These are phyloP conservation scores for Thecophora atra DNA, from an alignment of 2,888 invertebrate genomes.

Conservation along the genomic window DNA sequence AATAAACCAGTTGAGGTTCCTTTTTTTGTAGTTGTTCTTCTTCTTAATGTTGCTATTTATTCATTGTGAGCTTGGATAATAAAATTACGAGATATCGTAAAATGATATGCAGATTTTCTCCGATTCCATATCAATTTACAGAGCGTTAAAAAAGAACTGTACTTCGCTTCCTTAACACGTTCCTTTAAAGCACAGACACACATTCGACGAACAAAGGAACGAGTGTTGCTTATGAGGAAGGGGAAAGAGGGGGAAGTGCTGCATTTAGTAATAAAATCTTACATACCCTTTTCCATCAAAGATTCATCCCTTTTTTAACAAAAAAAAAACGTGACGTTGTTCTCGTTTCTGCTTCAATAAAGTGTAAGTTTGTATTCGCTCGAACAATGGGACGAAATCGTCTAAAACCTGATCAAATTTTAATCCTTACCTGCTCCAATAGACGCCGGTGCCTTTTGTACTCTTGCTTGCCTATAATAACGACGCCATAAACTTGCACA, in stretches of 20 bases:
- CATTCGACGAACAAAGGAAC: slow-evolving; percentile 1
- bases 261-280: background rate
- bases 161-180: background rate
- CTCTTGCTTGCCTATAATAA: background rate
- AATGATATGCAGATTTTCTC: background rate
- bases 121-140: slow-evolving; percentile 8
- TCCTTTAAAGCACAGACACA: slow-evolving; percentile 14
- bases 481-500: background rate
- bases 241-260: background rate
- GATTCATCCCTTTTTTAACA: background rate
- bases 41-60: too few species aligned
- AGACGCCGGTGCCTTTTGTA: background rate
- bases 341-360: background rate
- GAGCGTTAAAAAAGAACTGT: background rate
- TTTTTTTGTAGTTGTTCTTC: too few species aligned
- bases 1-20: too few species aligned
- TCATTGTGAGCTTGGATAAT: background rate
- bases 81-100: slow-evolving; percentile 3
- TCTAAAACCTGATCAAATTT: slow-evolving; percentile 25
- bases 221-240: background rate
- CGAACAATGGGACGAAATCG: slow-evolving; percentile 22
- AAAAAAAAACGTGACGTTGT: background rate
- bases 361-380: background rate
- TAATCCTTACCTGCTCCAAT: slow-evolving; percentile 25
- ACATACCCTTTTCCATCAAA: background rate